Conservation (phyloP, 2,888 invertebrate genomes). For the Scaptomyza cyrtandrae region DNA sequence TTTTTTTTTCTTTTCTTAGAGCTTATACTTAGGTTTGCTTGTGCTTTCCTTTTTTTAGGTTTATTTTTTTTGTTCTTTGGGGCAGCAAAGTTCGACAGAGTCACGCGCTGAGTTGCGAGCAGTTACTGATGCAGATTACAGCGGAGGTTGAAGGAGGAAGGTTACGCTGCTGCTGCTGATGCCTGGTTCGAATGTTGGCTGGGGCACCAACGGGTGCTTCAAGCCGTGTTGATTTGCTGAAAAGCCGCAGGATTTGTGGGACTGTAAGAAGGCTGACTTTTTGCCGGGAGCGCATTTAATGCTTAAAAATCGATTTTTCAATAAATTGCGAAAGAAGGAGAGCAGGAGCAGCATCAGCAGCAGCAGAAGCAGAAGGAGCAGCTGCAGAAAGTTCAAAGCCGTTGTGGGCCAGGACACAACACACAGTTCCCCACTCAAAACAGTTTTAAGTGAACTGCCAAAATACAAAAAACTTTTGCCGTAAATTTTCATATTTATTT, state of each 20-base stretch:
- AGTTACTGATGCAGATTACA: constrained; percentile 34
- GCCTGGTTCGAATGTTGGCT: not conserved
- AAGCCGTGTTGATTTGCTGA: constrained; percentile 76
- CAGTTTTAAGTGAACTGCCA: constrained; percentile 69
- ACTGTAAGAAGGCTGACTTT: constrained; percentile 64
- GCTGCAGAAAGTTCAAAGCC: constrained; percentile 69
- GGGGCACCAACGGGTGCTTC: constrained; percentile 48
- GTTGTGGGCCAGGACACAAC: constrained; percentile 39
- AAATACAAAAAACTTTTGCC: constrained; percentile 69
- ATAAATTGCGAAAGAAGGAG: constrained; percentile 63
- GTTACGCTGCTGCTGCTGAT: constrained; percentile 1
- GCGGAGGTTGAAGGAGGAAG: constrained; percentile 7
- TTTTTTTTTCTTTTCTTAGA: constrained; percentile 25
- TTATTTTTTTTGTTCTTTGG: constrained; percentile 20
- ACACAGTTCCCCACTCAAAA: constrained; percentile 31
- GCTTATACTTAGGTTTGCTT: constrained; percentile 14
- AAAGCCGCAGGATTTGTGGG: constrained; percentile 76
- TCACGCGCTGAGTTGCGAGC: constrained; percentile 68
- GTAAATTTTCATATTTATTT: constrained; percentile 81
- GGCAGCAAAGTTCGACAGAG: constrained; percentile 72
- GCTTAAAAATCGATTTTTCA: constrained; percentile 77
- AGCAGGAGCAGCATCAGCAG: not conserved
- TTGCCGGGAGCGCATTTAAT: constrained; percentile 61
- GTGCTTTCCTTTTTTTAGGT: constrained; percentile 1
- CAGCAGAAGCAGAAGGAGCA: not conserved